These are phyloP conservation scores for Diglossa brunneiventris DNA, from an alignment of 2,113 vertebrate species.

Conservation along the genomic window DNA sequence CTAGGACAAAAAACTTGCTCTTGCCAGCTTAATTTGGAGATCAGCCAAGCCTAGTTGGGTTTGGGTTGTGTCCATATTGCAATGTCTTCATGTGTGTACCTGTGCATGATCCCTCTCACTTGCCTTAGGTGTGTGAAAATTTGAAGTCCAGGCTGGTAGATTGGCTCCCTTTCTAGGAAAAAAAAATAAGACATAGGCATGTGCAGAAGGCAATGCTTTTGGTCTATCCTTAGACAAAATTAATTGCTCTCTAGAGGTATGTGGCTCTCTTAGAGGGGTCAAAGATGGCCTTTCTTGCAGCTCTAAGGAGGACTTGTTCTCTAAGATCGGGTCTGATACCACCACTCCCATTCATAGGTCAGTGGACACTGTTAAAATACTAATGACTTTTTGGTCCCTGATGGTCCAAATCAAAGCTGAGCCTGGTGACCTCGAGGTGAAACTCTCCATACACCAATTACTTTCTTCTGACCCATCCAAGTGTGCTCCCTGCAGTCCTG, in stretches of 20 bases:
- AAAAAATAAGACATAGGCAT: background rate
- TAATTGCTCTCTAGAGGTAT: background rate
- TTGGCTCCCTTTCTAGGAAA: background rate
- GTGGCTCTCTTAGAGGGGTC: background rate
- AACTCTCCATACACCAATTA: background rate
- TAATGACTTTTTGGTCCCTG: conserved; percentile 26
- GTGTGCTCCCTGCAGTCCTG: background rate
- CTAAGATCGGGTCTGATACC: background rate
- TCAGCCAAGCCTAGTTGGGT: background rate
- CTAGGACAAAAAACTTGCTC: background rate
- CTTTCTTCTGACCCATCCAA: conserved; percentile 19
- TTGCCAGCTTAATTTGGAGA: background rate
- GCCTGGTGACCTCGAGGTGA: conserved; percentile 22
- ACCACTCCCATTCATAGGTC: background rate
- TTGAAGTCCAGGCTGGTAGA: background rate
- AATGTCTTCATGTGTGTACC: background rate
- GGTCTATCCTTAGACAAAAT: background rate
- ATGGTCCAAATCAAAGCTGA: conserved; percentile 27
- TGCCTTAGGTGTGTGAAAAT: background rate
- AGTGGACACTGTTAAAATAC: background rate
- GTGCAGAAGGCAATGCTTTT: background rate
- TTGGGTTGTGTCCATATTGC: background rate
- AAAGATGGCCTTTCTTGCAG: background rate
- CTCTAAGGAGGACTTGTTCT: background rate
- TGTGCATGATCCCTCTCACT: background rate